phyloP scores from a whole-genome alignment of 2,888 invertebrate species.

The Acrobasis consociella region DNA sequence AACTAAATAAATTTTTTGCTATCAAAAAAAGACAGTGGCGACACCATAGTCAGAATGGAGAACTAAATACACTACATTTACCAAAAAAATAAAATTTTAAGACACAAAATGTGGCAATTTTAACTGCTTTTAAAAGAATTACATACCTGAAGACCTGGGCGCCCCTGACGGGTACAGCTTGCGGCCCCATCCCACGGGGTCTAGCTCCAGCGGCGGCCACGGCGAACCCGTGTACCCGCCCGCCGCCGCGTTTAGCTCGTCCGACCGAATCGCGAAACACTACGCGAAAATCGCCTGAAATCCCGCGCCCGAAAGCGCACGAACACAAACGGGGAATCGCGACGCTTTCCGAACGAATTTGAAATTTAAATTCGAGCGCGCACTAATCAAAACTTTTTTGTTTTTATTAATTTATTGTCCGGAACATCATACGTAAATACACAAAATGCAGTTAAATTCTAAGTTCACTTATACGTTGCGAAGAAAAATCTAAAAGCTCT shows the following conservation, averaged over 20 bases:
- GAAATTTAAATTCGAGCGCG: conserved; percentile 36
- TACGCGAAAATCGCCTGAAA: conserved; percentile 62
- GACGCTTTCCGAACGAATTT: conserved; percentile 44
- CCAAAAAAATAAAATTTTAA: neutral
- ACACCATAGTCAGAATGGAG: neutral
- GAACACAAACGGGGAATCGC: conserved; percentile 60
- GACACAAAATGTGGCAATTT: neutral
- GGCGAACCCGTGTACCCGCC: conserved; percentile 91
- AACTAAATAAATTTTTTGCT: no score
- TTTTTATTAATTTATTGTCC: conserved; percentile 18
- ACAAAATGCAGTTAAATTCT: neutral
- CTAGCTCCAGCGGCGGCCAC: conserved; percentile 90
- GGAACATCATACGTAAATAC: conserved; percentile 5
- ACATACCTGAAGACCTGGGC: conserved; percentile 83
- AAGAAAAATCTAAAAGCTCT: neutral
- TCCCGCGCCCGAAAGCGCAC: conserved; percentile 64
- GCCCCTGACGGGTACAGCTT: conserved; percentile 90
- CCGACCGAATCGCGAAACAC: conserved; percentile 87
- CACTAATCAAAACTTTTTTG: conserved; percentile 27
- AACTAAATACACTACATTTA: neutral
- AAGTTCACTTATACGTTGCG: neutral
- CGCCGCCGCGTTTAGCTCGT: conserved; percentile 88
- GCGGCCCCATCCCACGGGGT: conserved; percentile 90
- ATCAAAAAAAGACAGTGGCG: neutral
- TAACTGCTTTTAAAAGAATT: neutral